Conservation (phyloP, 2,888 invertebrate genomes). For the Coleophora deauratella region DNA sequence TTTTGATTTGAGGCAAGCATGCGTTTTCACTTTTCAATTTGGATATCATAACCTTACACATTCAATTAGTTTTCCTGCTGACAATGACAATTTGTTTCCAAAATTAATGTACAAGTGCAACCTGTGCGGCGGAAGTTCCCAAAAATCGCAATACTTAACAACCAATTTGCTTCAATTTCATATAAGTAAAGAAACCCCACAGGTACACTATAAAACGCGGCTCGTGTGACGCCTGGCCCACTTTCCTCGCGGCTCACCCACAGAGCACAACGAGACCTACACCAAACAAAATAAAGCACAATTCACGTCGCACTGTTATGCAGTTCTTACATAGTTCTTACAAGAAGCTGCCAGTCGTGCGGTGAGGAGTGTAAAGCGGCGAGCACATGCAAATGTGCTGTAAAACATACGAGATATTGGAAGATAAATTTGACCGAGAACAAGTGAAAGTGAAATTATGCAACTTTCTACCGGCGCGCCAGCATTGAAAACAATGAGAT, state of each 20-base stretch:
- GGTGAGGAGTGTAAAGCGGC: slow-evolving; percentile 35
- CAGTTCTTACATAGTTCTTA: slow-evolving; percentile 1
- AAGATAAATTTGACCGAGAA: slow-evolving; percentile 44
- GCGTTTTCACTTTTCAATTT: too few species aligned
- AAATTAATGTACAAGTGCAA: too few species aligned
- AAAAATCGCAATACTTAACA: too few species aligned
- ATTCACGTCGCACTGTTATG: slow-evolving; percentile 22
- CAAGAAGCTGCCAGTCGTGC: slow-evolving; percentile 34
- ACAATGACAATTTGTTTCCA: too few species aligned
- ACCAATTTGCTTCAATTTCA: slow-evolving; percentile 25
- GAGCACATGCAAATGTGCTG: slow-evolving; percentile 51
- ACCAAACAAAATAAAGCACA: slow-evolving; percentile 34
- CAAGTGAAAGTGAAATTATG: slow-evolving; percentile 70
- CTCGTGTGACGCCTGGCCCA: slow-evolving; percentile 64
- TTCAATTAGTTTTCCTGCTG: too few species aligned
- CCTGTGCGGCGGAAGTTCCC: too few species aligned
- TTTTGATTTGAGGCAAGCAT: too few species aligned
- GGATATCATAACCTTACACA: too few species aligned
- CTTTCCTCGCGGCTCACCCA: slow-evolving; percentile 53
- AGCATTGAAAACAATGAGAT: slow-evolving; percentile 5
- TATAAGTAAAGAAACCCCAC: slow-evolving; percentile 47
- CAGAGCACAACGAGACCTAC: slow-evolving; percentile 25
- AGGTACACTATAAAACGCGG: slow-evolving; percentile 60
- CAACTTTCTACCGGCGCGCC: slow-evolving; percentile 64
- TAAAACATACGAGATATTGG: slow-evolving; percentile 52